A percentile compares a stretch with the other conserved stretches of the same genome.
phyloP scores from a whole-genome alignment of 1,140 invertebrate genomes.

The Delia radicum region DNA sequence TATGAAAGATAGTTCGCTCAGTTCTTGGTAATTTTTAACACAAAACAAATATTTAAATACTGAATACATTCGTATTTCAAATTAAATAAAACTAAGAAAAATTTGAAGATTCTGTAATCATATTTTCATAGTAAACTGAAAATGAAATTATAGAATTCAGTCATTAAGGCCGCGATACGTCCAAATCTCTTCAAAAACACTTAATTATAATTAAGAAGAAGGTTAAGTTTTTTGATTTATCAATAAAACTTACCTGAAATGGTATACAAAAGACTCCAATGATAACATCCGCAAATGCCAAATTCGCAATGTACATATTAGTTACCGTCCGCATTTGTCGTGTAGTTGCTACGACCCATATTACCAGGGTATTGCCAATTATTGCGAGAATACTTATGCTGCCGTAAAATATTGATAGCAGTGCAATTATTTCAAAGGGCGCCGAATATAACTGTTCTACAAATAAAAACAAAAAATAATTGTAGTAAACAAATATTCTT shows the following conservation, averaged over 20 bases:
- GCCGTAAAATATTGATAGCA: slow-evolving; percentile 79
- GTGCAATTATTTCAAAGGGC: slow-evolving; percentile 68
- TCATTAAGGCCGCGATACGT: too few species aligned
- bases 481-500: background rate
- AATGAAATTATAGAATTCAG: too few species aligned
- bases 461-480: background rate
- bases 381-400: slow-evolving; percentile 78
- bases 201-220: too few species aligned
- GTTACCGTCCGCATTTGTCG: slow-evolving; percentile 78
- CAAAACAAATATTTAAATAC: too few species aligned
- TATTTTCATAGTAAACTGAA: too few species aligned
- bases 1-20: too few species aligned
- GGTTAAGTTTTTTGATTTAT: too few species aligned
- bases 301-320: slow-evolving; percentile 79
- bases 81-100: too few species aligned
- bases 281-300: slow-evolving; percentile 76
- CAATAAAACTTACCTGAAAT: slow-evolving; percentile 76
- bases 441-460: slow-evolving; percentile 66
- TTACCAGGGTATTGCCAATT: slow-evolving; percentile 77
- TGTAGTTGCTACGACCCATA: slow-evolving; percentile 75
- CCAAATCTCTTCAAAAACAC: too few species aligned
- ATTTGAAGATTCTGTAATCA: too few species aligned
- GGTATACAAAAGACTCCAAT: slow-evolving; percentile 78
- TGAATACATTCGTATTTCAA: too few species aligned
- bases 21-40: too few species aligned